A percentile compares a stretch with the other conserved stretches of the same genome.
Evolutionary conservation across 2,888 invertebrate species (phyloP).

Genomic region (Melikaiella ostensackeni): DNA sequence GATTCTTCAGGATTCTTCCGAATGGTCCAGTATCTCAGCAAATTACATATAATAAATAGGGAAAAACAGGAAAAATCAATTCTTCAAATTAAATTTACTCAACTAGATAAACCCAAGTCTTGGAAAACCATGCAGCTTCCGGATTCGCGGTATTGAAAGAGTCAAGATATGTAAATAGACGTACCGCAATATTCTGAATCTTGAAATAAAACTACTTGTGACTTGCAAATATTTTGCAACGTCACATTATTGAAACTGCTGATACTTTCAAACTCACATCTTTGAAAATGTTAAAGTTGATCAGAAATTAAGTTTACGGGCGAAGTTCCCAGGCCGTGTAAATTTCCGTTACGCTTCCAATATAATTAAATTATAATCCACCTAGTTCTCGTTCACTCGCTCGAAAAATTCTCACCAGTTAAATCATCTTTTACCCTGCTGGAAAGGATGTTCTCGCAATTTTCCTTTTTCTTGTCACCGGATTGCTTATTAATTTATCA

Average conservation of each 20-base stretch:
- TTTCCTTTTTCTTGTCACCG: not conserved
- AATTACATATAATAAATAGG: no score
- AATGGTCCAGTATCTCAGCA: no score
- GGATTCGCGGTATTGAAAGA: no score
- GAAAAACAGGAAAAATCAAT: no score
- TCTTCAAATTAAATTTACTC: no score
- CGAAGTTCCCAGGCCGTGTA: not conserved
- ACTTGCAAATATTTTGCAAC: no score
- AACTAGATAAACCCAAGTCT: no score
- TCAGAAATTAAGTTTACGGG: not conserved
- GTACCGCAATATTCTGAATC: no score
- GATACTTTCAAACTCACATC: not conserved
- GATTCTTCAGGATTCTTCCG: no score
- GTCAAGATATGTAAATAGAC: no score
- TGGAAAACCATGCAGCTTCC: no score
- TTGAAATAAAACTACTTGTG: no score
- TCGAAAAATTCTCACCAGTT: not conserved
- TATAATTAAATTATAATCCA: conserved; percentile 3
- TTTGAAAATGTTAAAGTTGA: not conserved
- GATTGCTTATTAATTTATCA: conserved; percentile 5
- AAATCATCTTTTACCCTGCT: not conserved
- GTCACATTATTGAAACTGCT: not conserved
- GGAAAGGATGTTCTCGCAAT: not conserved
- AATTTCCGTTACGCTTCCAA: not conserved
- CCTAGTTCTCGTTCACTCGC: not conserved